A percentile compares a stretch with the other conserved stretches of the same genome.
phyloP scores from a whole-genome alignment of 1,140 invertebrate genomes.

The Diplogasteroides magnus region DNA sequence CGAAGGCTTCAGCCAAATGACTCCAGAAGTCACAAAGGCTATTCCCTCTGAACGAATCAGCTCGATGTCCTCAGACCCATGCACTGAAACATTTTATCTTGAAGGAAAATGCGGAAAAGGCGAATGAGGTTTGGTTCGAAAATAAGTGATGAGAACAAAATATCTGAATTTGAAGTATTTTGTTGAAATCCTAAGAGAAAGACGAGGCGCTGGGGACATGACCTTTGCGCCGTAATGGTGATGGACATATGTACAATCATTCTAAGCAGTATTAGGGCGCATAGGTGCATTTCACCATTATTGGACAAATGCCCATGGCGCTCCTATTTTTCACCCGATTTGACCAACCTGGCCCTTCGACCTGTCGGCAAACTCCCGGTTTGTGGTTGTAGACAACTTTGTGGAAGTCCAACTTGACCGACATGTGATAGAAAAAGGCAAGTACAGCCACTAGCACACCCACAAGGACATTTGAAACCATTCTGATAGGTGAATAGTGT shows the following conservation, averaged over 20 bases:
- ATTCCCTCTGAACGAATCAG: slow-evolving; percentile 5
- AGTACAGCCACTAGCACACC: too few species aligned
- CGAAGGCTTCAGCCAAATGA: slow-evolving; percentile 7
- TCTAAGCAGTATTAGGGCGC: too few species aligned
- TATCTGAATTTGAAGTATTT: too few species aligned
- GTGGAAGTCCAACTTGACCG: slow-evolving; percentile 7
- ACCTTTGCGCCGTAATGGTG: not conserved
- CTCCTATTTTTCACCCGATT: too few species aligned
- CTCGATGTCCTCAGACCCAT: slow-evolving; percentile 20
- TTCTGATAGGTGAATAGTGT: too few species aligned
- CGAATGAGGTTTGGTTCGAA: not conserved
- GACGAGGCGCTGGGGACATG: too few species aligned
- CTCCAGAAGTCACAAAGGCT: slow-evolving; percentile 21
- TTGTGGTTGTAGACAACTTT: slow-evolving; percentile 18
- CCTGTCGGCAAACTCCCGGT: slow-evolving; percentile 14
- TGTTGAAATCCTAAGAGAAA: not conserved
- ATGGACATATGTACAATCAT: not conserved
- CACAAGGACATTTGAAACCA: too few species aligned
- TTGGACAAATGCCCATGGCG: too few species aligned
- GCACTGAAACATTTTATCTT: slow-evolving; percentile 1
- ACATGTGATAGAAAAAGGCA: too few species aligned
- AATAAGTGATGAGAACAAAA: too few species aligned
- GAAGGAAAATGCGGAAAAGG: not conserved
- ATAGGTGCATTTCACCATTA: too few species aligned
- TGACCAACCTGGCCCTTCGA: slow-evolving; percentile 7